Percentiles rank a stretch among this genome's conserved stretches.
phyloP scores from a whole-genome alignment of 1,140 invertebrate species.

The Trichoplusia ni region DNA sequence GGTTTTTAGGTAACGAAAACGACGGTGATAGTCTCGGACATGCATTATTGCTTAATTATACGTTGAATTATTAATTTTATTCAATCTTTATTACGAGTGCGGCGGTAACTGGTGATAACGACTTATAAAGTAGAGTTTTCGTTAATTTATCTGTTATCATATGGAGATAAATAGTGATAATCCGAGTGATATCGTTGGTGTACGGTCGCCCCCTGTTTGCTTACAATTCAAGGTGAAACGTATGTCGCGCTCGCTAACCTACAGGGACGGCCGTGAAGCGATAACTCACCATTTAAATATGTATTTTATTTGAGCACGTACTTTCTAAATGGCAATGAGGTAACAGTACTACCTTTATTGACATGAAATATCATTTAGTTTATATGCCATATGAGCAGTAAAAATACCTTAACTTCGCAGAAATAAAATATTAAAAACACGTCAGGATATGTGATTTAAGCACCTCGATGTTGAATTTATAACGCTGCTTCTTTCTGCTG shows the following conservation, averaged over 20 bases:
- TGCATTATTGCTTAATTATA: conserved; percentile 17
- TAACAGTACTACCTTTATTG: no score
- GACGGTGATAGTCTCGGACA: conserved; percentile 5
- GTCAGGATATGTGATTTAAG: no score
- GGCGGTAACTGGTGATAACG: neutral
- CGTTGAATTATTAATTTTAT: conserved; percentile 21
- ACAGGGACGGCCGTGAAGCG: conserved; percentile 16
- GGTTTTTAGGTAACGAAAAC: conserved; percentile 1
- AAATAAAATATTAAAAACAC: no score
- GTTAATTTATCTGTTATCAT: conserved; percentile 31
- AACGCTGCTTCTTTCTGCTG: neutral
- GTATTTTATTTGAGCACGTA: no score
- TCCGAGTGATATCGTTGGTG: conserved; percentile 3
- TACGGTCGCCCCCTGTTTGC: conserved; percentile 33
- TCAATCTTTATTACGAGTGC: conserved; percentile 15
- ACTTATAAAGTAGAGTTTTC: conserved; percentile 10
- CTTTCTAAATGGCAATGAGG: no score
- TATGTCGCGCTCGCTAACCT: conserved; percentile 8
- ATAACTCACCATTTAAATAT: neutral
- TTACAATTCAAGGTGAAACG: conserved; percentile 37
- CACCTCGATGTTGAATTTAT: neutral
- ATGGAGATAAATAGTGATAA: conserved; percentile 22
- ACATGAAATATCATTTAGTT: no score
- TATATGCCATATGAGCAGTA: neutral
- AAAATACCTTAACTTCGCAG: no score